Percentiles rank a stretch among this genome's conserved stretches.
Evolutionary conservation across 2,113 vertebrate genomes (phyloP).

Genomic region (Taurulus bubalis): DNA sequence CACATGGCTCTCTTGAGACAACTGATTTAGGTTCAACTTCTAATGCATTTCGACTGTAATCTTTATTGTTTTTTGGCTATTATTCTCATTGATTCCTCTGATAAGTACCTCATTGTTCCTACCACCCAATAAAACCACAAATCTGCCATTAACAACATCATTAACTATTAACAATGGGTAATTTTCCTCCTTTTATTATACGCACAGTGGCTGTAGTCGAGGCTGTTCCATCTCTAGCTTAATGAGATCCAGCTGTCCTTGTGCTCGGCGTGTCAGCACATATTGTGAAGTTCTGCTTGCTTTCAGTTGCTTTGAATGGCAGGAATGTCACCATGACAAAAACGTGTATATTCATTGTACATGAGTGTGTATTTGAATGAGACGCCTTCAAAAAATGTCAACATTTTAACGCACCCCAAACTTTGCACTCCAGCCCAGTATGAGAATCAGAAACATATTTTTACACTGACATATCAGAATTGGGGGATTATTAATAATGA

Average conservation of each 20-base stretch:
- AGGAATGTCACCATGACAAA: slow-evolving; percentile 26
- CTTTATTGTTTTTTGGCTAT: neutral
- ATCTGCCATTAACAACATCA: slow-evolving; percentile 26
- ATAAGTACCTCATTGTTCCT: neutral
- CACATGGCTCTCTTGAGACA: neutral
- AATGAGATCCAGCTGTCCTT: slow-evolving; percentile 29
- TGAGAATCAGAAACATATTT: neutral
- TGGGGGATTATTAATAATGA: slow-evolving; percentile 7
- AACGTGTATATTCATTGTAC: neutral
- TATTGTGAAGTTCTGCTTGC: neutral
- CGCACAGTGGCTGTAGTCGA: neutral
- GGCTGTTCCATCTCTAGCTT: neutral
- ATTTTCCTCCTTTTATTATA: slow-evolving; percentile 7
- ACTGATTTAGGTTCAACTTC: neutral
- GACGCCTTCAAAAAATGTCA: neutral
- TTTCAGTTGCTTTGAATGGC: slow-evolving; percentile 31
- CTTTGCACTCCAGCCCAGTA: neutral
- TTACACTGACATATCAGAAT: neutral
- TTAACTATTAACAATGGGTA: neutral
- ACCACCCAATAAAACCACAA: slow-evolving; percentile 18
- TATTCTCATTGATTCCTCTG: neutral
- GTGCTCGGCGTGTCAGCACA: slow-evolving; percentile 8
- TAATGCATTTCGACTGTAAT: too few species aligned
- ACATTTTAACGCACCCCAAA: neutral
- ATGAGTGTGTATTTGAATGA: neutral